Percentiles rank a stretch among this genome's conserved stretches.
Evolutionary conservation across 2,797 vertebrate genomes (phyloP).

Genomic region (Pseudopleuronectes americanus): DNA sequence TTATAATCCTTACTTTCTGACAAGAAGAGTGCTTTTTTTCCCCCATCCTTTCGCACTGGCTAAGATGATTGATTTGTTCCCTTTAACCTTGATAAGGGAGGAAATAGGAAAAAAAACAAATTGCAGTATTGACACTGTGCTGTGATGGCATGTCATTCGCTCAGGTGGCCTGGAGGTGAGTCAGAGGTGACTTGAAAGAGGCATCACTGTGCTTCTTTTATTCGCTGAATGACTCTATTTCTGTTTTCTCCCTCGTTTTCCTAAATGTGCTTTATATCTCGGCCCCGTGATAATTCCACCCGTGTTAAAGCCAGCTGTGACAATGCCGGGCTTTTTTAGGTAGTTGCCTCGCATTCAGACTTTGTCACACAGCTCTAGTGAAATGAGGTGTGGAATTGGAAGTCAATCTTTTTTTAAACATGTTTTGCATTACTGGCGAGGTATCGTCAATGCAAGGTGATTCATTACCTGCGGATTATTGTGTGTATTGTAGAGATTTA

Average conservation of each 20-base stretch:
- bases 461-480: constrained; percentile 70
- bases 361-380: constrained; percentile 34
- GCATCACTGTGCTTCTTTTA: constrained; percentile 28
- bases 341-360: constrained; percentile 46
- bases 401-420: constrained; percentile 53
- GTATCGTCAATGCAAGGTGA: constrained; percentile 48
- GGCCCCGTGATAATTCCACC: constrained; percentile 19
- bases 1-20: constrained; percentile 79
- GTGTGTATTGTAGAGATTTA: constrained; percentile 53
- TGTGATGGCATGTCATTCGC: constrained; percentile 77
- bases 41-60: constrained; percentile 54
- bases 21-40: constrained; percentile 64
- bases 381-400: constrained; percentile 50
- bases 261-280: constrained; percentile 31
- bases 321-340: constrained; percentile 24
- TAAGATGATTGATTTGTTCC: constrained; percentile 86
- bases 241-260: constrained; percentile 32
- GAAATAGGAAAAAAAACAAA: constrained; percentile 83
- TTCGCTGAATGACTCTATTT: constrained; percentile 36
- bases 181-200: constrained; percentile 71
- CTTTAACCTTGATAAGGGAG: constrained; percentile 87
- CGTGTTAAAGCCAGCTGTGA: constrained; percentile 25
- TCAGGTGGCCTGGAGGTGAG: constrained; percentile 82
- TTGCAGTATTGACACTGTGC: constrained; percentile 84
- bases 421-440: constrained; percentile 47